Evolutionary conservation across 2,797 vertebrate species (phyloP), one percentile per base, ranked within the genome.

Genomic region (Tamandua tetradactyla): DNA sequence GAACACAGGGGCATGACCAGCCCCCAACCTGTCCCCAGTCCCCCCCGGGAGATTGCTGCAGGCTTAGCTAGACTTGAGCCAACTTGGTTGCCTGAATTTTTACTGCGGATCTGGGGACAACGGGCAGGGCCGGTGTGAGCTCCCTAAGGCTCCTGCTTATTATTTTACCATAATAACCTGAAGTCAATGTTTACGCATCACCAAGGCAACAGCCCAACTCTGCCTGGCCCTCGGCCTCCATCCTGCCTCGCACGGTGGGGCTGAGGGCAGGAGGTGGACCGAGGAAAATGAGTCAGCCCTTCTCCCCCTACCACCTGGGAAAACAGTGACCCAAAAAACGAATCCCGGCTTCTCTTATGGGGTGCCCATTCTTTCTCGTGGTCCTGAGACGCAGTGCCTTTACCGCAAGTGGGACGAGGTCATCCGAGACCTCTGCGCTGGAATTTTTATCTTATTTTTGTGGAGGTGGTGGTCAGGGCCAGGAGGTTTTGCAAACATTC

Each of bases 171-270:
- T 75, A 74, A 75, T 83, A 44, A 94, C 94, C 94, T 94, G 90
- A 94, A 97, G 97, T 95, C 97, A 98, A 97, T 98, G 96, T 98
- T 98, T 98, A 96, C 97, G 94, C 71, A 96, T 98, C 94, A 94
- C 98, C 98, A 96, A 97, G 98, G 98, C 96, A 94, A 98, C 98
- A 66, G 93, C 97, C 97, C 96, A 98, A 98, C 97, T 96, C 98
- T 14, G 87, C 96, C 95, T 96, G 72, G 97, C 96, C 97, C 94
- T 83, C 94, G 97, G 95, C 71, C 55, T 87, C 78, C 9, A 0
- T 68, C 96, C 97, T 94, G 94, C 90, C 86, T 20, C 92, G 90
- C 89, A 64, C 18, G 74, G 85, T 94, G 94, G 94, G 95, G 96
- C 79, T 0, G 25, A 82, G 93, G 84, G 96, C 66, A 35, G 82